These are phyloP conservation scores for Hypanus sabinus DNA, from an alignment of 2,113 vertebrate genomes.

Conservation along the genomic window DNA sequence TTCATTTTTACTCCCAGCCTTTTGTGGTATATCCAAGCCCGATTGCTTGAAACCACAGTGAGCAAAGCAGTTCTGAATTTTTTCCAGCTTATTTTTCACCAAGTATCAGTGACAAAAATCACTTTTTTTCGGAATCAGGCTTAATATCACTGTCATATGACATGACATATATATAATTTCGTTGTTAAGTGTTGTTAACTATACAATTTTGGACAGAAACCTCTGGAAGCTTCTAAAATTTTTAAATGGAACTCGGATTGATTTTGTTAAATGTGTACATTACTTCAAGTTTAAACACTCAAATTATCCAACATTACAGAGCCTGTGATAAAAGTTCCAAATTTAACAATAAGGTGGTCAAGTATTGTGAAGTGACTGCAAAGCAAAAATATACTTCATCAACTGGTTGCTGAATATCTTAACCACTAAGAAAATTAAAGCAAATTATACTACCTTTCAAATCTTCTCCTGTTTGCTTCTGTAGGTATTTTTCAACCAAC, in stretches of 20 bases:
- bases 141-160: no score
- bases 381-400: not conserved
- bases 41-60: no score
- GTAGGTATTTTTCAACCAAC: conserved; percentile 75
- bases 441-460: conserved; percentile 53
- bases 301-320: not conserved
- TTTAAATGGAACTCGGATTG: not conserved
- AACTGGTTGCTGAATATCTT: not conserved
- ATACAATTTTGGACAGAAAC: not conserved
- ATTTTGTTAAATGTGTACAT: not conserved
- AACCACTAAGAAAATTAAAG: not conserved
- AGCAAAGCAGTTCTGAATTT: no score
- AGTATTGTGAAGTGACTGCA: not conserved
- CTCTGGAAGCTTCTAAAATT: not conserved
- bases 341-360: not conserved
- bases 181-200: no score
- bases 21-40: no score
- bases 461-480: conserved; percentile 57
- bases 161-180: no score
- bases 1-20: no score
- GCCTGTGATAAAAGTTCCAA: not conserved
- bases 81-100: no score
- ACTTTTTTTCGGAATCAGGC: no score
- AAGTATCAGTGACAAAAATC: no score
- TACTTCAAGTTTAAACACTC: not conserved